phyloP scores from a whole-genome alignment of 2,113 vertebrate species.

The Benitochromis conjunctus region DNA sequence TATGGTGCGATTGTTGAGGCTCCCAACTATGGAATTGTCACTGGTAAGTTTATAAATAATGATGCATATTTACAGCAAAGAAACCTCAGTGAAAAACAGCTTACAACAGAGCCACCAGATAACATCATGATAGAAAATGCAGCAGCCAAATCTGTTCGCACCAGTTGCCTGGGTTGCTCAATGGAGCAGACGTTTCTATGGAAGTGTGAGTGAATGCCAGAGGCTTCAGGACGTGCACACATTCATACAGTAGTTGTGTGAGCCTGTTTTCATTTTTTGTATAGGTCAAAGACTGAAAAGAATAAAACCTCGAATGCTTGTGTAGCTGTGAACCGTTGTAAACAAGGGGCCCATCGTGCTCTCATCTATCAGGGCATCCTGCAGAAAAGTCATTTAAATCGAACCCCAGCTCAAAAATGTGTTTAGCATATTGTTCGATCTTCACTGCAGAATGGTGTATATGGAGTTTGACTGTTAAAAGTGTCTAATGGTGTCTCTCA shows the following conservation, averaged over 20 bases:
- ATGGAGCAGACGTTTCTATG: constrained; percentile 35
- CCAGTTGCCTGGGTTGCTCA: constrained; percentile 10
- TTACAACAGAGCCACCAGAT: neutral
- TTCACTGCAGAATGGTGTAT: neutral
- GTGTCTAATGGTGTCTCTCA: neutral
- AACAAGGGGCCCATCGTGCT: neutral
- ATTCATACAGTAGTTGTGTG: neutral
- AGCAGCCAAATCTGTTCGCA: constrained; percentile 5
- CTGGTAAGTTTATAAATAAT: constrained; percentile 76
- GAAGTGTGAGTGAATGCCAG: constrained; percentile 15
- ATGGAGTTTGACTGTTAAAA: neutral
- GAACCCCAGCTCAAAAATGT: neutral
- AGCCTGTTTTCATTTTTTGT: neutral
- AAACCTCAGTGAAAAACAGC: neutral
- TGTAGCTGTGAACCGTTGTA: neutral
- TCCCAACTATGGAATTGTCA: constrained; percentile 97
- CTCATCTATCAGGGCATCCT: neutral
- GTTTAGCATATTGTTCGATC: neutral
- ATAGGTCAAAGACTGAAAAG: neutral
- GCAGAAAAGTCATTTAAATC: neutral
- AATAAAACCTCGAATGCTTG: neutral
- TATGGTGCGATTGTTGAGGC: constrained; percentile 92
- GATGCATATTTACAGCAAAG: neutral
- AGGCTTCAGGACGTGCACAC: constrained; percentile 30
- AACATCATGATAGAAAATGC: neutral